Percentiles rank a stretch among this genome's conserved stretches.
Conservation (phyloP, 2,888 invertebrate species). For the Drosophila prolongata region DNA sequence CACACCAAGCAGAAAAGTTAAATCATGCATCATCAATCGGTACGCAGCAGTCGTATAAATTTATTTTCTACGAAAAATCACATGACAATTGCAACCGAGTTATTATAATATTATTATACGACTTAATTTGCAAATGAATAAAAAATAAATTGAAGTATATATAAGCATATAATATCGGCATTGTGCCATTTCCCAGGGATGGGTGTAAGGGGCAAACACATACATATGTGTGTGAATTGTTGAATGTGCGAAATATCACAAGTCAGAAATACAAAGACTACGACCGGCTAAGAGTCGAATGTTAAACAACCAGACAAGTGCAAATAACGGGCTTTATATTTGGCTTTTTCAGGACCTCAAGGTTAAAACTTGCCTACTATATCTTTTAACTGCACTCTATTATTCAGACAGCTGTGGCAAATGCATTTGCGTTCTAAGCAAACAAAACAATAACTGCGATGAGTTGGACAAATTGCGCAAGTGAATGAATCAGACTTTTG, state of each 20-base stretch:
- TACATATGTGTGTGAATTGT: conserved; percentile 16
- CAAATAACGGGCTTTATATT: conserved; percentile 27
- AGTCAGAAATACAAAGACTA: conserved; percentile 20
- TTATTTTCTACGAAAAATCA: conserved; percentile 41
- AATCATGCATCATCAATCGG: not conserved
- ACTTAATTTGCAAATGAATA: conserved; percentile 66
- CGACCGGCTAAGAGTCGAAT: conserved; percentile 17
- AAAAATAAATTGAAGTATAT: conserved; percentile 63
- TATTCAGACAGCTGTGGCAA: conserved; percentile 12
- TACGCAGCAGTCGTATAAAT: conserved; percentile 1
- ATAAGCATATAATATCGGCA: conserved; percentile 53
- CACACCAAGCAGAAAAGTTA: no score
- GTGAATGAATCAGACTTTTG: conserved; percentile 21
- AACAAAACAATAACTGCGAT: conserved; percentile 28
- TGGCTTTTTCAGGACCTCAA: conserved; percentile 42
- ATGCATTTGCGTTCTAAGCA: conserved; percentile 21
- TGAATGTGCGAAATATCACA: conserved; percentile 73
- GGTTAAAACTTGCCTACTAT: conserved; percentile 48
- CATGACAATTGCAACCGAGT: conserved; percentile 57
- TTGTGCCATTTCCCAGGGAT: conserved; percentile 64
- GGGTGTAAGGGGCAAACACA: conserved; percentile 3
- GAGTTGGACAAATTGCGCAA: conserved; percentile 10
- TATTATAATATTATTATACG: conserved; percentile 51
- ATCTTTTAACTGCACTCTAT: conserved; percentile 19
- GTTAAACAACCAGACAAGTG: conserved; percentile 34